Conservation (phyloP, 2,113 vertebrate species). For the Naja naja region DNA sequence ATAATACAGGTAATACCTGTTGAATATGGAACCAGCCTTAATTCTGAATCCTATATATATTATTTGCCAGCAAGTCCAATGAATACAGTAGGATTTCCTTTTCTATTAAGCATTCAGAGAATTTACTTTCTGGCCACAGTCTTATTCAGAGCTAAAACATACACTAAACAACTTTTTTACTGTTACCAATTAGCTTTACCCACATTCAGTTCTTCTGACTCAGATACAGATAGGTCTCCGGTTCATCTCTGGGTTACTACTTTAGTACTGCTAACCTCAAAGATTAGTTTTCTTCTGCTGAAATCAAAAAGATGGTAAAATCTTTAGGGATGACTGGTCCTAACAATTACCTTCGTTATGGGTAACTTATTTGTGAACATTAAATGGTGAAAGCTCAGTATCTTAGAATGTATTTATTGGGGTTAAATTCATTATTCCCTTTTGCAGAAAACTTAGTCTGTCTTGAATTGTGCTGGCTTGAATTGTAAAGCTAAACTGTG, state of each 20-base stretch:
- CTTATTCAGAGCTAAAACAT: background rate
- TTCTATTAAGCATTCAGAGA: background rate
- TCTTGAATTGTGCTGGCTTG: conserved; percentile 9
- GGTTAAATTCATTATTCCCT: background rate
- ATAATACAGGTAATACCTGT: background rate
- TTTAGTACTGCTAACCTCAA: background rate
- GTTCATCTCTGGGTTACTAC: background rate
- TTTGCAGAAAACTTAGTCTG: background rate
- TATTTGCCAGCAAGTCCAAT: background rate
- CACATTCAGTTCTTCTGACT: background rate
- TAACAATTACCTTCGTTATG: background rate
- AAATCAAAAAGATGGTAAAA: background rate
- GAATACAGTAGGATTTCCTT: background rate
- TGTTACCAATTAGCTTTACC: background rate
- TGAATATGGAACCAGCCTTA: conserved; percentile 3
- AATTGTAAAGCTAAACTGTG: conserved; percentile 25
- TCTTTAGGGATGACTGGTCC: background rate
- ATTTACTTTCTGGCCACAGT: background rate
- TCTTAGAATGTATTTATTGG: background rate
- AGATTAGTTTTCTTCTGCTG: background rate
- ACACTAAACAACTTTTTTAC: background rate
- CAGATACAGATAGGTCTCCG: background rate
- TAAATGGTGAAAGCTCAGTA: background rate
- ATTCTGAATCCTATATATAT: background rate
- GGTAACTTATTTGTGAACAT: background rate